Conservation (phyloP, 2,113 vertebrate species). For the Triplophysa tibetana region DNA sequence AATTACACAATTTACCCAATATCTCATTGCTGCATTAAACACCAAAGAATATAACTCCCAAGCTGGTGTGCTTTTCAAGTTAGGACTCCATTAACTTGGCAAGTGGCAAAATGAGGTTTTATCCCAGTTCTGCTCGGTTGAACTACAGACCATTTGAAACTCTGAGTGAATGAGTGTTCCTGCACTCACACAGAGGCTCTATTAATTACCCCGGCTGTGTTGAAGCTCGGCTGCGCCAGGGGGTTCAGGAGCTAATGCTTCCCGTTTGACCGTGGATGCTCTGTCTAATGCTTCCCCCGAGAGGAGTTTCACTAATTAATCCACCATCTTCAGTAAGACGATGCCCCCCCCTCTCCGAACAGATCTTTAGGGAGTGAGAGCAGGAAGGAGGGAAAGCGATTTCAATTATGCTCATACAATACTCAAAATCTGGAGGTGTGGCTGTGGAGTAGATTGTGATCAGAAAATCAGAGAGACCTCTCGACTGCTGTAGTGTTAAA, state of each 20-base stretch:
- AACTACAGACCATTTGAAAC: conserved; percentile 54
- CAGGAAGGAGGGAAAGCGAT: conserved; percentile 59
- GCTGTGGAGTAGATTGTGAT: background rate
- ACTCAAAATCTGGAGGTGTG: conserved; percentile 21
- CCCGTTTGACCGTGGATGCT: conserved; percentile 77
- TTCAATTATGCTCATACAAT: conserved; percentile 56
- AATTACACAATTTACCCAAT: conserved; percentile 46
- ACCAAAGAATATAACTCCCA: conserved; percentile 53
- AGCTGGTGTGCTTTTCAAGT: conserved; percentile 49
- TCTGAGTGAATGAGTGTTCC: conserved; percentile 51
- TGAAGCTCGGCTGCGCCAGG: conserved; percentile 70
- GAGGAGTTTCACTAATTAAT: conserved; percentile 91
- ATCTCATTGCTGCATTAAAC: conserved; percentile 58
- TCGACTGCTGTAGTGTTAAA: background rate
- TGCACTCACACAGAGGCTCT: conserved; percentile 56
- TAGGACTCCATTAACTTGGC: conserved; percentile 47
- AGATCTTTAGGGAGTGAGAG: conserved; percentile 64
- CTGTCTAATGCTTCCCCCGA: conserved; percentile 84
- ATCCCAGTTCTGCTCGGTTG: conserved; percentile 53
- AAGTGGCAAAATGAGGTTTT: conserved; percentile 55
- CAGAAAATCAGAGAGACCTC: background rate
- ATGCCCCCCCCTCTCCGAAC: conserved; percentile 80
- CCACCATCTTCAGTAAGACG: conserved; percentile 90
- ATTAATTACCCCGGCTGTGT: conserved; percentile 73
- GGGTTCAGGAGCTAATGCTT: conserved; percentile 71